These are phyloP conservation scores for Semnornis frantzii DNA, from an alignment of 2,113 vertebrate species.

Conservation along the genomic window DNA sequence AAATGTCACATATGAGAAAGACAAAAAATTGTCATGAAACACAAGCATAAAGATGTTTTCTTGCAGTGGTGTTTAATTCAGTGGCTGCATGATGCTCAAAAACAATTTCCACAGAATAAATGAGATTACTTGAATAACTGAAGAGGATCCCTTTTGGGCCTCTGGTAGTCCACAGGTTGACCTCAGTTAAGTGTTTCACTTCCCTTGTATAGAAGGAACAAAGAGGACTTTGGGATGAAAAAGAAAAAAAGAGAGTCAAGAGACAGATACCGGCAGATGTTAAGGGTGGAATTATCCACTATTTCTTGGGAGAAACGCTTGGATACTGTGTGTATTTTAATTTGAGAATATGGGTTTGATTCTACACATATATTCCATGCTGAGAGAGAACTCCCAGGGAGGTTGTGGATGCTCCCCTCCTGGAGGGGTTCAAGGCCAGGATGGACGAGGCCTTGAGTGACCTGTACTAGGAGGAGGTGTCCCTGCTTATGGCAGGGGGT, in stretches of 20 bases:
- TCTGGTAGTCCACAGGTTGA: neutral
- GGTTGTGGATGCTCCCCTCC: too few species aligned
- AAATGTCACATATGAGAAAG: neutral
- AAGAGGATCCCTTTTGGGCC: neutral
- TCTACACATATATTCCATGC: neutral
- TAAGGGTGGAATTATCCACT: neutral
- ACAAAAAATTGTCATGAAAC: conserved; percentile 15
- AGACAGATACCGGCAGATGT: neutral
- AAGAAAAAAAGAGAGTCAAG: neutral
- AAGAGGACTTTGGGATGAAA: neutral
- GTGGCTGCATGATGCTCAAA: neutral
- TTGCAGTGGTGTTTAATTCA: neutral
- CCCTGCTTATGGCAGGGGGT: too few species aligned
- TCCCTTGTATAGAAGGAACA: neutral
- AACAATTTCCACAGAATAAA: neutral
- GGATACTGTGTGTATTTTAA: neutral
- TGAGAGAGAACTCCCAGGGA: too few species aligned
- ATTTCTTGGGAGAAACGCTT: neutral
- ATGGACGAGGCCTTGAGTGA: too few species aligned
- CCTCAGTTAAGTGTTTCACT: neutral
- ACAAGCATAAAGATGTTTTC: conserved; percentile 13
- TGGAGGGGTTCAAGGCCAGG: too few species aligned
- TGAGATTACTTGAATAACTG: neutral
- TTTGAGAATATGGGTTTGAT: neutral
- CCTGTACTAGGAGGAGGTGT: too few species aligned